Evolutionary conservation across 2,888 invertebrate species (phyloP).

Genomic region (Pseudanteris insignis): DNA sequence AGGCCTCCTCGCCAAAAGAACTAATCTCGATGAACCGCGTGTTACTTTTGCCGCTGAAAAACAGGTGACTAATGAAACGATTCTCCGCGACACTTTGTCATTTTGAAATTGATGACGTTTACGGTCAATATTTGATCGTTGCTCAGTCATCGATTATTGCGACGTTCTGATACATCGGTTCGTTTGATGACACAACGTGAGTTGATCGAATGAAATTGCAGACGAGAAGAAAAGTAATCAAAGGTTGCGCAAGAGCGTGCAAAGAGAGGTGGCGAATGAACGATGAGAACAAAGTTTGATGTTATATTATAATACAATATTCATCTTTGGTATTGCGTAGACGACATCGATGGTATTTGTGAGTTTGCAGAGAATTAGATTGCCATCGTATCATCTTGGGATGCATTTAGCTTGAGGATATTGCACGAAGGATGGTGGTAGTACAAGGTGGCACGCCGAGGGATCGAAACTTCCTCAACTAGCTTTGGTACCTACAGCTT

Average conservation of each 20-base stretch:
- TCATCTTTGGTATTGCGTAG: slow-evolving; percentile 43
- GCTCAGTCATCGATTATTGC: no score
- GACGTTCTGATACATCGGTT: no score
- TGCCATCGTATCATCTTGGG: slow-evolving; percentile 46
- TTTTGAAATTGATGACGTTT: slow-evolving; percentile 14
- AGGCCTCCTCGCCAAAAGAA: slow-evolving; percentile 56
- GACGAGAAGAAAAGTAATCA: no score
- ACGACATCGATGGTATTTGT: slow-evolving; percentile 40
- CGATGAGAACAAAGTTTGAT: slow-evolving; percentile 25
- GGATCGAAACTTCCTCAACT: slow-evolving; percentile 66
- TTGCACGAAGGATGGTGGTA: slow-evolving; percentile 53
- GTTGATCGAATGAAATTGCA: no score
- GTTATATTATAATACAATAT: slow-evolving; percentile 41
- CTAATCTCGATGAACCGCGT: slow-evolving; percentile 61
- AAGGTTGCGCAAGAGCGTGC: no score
- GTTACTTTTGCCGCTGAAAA: slow-evolving; percentile 7
- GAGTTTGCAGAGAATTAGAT: slow-evolving; percentile 44
- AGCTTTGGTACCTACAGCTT: slow-evolving; percentile 56
- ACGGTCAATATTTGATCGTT: no score
- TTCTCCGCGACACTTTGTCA: no score
- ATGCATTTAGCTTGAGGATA: slow-evolving; percentile 55
- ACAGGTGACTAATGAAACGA: no score
- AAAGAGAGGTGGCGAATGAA: slow-evolving; percentile 14
- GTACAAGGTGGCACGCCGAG: slow-evolving; percentile 58
- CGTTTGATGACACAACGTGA: no score